Percentiles rank a stretch among this genome's conserved stretches.
Evolutionary conservation across 2,797 vertebrate species (phyloP).

Genomic region (Merluccius polli): DNA sequence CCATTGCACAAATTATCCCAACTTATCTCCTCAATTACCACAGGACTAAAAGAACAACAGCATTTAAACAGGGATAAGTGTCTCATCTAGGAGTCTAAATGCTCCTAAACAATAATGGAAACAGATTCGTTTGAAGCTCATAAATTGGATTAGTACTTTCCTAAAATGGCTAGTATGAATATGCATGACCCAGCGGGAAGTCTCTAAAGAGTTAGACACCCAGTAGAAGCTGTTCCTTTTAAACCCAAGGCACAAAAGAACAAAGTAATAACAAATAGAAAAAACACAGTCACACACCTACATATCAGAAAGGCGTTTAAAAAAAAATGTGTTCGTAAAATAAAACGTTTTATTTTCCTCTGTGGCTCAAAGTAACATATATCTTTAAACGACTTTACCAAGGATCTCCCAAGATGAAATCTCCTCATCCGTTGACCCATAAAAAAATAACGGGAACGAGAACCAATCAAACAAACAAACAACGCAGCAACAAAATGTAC

Average conservation of each 20-base stretch:
- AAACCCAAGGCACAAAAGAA: constrained; percentile 5
- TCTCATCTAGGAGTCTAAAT: constrained; percentile 64
- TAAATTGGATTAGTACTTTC: constrained; percentile 75
- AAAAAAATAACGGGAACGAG: neutral
- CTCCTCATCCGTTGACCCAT: constrained; percentile 2
- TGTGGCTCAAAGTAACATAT: neutral
- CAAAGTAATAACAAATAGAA: constrained; percentile 7
- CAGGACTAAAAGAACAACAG: constrained; percentile 37
- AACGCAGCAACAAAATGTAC: neutral
- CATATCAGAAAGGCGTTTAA: constrained; percentile 20
- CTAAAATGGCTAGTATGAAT: constrained; percentile 64
- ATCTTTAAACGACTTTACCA: neutral
- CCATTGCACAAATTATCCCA: constrained; percentile 40
- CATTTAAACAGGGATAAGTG: constrained; percentile 68
- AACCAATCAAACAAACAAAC: constrained; percentile 1
- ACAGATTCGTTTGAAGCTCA: constrained; percentile 66
- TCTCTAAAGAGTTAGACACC: constrained; percentile 37
- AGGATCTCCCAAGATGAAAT: neutral
- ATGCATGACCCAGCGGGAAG: constrained; percentile 56
- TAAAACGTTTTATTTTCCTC: neutral
- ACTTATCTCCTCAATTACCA: constrained; percentile 35
- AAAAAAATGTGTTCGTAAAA: neutral
- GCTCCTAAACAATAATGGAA: constrained; percentile 61
- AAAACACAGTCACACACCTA: constrained; percentile 10
- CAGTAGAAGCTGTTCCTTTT: constrained; percentile 23